A percentile compares a stretch with the other conserved stretches of the same genome.
These are phyloP conservation scores for Empis stercorea DNA, from an alignment of 2,888 invertebrate species.

Conservation along the genomic window DNA sequence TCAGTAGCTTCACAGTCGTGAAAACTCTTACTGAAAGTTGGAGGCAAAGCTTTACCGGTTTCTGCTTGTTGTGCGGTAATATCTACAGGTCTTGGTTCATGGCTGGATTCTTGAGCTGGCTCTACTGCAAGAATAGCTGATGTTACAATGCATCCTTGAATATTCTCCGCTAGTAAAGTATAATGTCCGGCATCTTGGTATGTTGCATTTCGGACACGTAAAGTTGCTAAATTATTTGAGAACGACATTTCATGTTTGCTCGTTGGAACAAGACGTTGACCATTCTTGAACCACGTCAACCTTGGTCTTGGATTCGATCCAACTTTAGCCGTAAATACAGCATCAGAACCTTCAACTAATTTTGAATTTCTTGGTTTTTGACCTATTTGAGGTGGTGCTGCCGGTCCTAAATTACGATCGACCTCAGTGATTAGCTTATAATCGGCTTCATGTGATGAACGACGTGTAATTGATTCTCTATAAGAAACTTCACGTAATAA, in stretches of 20 bases:
- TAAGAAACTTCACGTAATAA: conserved; percentile 82
- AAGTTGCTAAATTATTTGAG: conserved; percentile 74
- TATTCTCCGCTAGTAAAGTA: conserved; percentile 87
- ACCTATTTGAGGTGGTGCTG: conserved; percentile 74
- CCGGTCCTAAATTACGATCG: conserved; percentile 62
- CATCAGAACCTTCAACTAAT: conserved; percentile 86
- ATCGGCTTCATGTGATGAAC: conserved; percentile 65
- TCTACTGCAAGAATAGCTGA: conserved; percentile 83
- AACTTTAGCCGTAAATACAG: conserved; percentile 80
- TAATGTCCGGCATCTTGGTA: conserved; percentile 87
- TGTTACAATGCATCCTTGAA: conserved; percentile 80
- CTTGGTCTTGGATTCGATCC: conserved; percentile 86
- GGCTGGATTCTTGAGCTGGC: conserved; percentile 58
- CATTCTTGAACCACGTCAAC: conserved; percentile 95
- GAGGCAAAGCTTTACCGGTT: conserved; percentile 67
- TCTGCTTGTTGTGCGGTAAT: conserved; percentile 47
- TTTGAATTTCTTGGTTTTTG: conserved; percentile 88
- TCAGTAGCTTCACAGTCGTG: conserved; percentile 80
- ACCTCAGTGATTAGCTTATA: conserved; percentile 56
- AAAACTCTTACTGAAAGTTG: conserved; percentile 73
- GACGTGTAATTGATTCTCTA: conserved; percentile 73
- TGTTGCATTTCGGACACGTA: conserved; percentile 71
- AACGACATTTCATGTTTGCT: conserved; percentile 69
- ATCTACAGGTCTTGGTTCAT: conserved; percentile 47
- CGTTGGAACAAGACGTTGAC: conserved; percentile 72